These are phyloP conservation scores for Drepana arcuata DNA, from an alignment of 1,140 invertebrate genomes.

Conservation along the genomic window DNA sequence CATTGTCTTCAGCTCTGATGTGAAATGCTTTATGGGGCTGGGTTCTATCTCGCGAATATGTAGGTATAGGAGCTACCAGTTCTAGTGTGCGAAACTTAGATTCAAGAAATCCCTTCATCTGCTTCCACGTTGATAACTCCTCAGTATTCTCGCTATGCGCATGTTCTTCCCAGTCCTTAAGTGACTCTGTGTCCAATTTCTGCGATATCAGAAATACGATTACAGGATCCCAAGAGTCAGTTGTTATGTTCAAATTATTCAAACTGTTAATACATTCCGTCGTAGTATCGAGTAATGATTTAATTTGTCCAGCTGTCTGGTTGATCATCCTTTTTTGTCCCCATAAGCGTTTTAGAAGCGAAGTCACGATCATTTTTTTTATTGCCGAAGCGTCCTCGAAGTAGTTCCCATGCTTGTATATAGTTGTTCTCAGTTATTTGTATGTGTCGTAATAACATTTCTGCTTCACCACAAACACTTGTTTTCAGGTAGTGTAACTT, in stretches of 20 bases:
- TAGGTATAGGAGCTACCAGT: background rate
- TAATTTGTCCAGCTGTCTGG: conserved; percentile 20
- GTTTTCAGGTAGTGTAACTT: conserved; percentile 15
- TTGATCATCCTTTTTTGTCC: conserved; percentile 10
- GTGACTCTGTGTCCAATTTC: conserved; percentile 29
- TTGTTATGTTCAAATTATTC: conserved; percentile 21
- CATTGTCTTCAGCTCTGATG: no score
- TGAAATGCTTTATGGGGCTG: no score
- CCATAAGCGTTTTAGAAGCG: conserved; percentile 16
- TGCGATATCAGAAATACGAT: conserved; percentile 28
- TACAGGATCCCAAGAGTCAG: conserved; percentile 32
- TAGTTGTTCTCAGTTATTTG: conserved; percentile 10
- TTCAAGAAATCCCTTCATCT: background rate
- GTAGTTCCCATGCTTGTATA: conserved; percentile 10
- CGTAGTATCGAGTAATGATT: conserved; percentile 33
- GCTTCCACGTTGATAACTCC: background rate
- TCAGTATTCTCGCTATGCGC: conserved; percentile 9
- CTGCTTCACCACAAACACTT: conserved; percentile 8
- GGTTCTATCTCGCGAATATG: no score
- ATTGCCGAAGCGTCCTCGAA: conserved; percentile 15
- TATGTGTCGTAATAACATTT: conserved; percentile 7
- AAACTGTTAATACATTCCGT: conserved; percentile 33
- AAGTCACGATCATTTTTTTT: conserved; percentile 18
- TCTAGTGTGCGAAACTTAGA: background rate
- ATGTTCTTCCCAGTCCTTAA: conserved; percentile 31